Conservation (phyloP, 2,797 vertebrate genomes). For the Limosa lapponica region DNA sequence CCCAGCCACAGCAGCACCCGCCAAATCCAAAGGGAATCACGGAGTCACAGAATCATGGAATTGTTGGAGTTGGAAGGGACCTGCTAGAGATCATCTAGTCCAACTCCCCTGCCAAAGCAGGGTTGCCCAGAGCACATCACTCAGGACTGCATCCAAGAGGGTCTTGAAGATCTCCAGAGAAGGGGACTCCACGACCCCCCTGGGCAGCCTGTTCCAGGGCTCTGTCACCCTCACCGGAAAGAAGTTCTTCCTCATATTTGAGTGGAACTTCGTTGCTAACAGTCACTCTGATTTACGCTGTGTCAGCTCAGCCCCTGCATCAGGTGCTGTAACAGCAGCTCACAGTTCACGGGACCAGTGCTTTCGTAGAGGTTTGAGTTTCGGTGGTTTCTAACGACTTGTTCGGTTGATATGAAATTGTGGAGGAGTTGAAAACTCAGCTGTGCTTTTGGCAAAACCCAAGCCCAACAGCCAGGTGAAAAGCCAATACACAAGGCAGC, state of each 20-base stretch:
- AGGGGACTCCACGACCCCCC: no score
- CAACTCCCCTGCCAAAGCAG: no score
- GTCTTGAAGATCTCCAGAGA: no score
- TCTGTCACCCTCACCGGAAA: no score
- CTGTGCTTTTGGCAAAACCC: not conserved
- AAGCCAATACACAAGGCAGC: not conserved
- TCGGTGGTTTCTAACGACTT: conserved; percentile 42
- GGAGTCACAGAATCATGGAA: no score
- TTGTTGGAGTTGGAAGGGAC: no score
- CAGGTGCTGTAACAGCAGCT: not conserved
- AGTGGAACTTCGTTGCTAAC: accelerated
- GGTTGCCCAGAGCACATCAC: no score
- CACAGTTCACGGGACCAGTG: not conserved
- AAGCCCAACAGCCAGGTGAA: not conserved
- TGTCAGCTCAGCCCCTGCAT: not conserved
- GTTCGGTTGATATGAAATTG: not conserved
- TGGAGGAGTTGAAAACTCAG: conserved; percentile 31
- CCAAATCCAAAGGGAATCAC: not conserved
- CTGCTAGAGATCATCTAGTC: no score
- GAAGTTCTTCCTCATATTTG: no score
- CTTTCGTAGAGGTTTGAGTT: conserved; percentile 22
- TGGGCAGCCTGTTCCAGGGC: no score
- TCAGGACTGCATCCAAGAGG: no score
- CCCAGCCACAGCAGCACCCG: not conserved
- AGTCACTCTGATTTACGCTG: accelerated